Percentiles rank a stretch among this genome's conserved stretches.
phyloP scores from a whole-genome alignment of 2,113 vertebrate genomes.

The Cinclus mexicanus region DNA sequence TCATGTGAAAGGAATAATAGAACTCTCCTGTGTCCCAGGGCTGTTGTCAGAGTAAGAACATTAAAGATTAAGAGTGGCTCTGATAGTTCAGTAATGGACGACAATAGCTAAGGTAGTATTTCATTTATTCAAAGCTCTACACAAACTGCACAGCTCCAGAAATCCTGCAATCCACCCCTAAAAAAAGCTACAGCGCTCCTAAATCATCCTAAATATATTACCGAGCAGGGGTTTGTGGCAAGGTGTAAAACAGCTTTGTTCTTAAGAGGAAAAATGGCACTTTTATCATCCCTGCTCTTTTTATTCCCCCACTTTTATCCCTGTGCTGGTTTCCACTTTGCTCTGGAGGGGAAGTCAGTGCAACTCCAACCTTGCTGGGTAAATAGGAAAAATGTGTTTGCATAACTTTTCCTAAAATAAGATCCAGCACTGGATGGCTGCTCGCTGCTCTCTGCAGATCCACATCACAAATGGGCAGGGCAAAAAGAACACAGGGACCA shows the following conservation, averaged over 20 bases:
- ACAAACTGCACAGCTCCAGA: not conserved
- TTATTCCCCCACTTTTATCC: not conserved
- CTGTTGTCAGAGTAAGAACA: not conserved
- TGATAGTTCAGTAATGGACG: not conserved
- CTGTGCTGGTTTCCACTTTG: not conserved
- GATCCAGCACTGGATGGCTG: not conserved
- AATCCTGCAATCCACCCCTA: not conserved
- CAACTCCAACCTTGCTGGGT: not conserved
- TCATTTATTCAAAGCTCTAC: slow-evolving; percentile 1
- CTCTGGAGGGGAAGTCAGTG: not conserved
- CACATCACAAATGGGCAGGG: not conserved
- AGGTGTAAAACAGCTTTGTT: not conserved
- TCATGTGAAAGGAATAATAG: not conserved
- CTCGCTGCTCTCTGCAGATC: not conserved
- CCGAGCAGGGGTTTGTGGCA: not conserved
- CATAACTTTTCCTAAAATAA: slow-evolving; percentile 21
- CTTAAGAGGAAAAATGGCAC: not conserved
- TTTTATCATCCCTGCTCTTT: not conserved
- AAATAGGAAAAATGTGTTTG: slow-evolving; percentile 31
- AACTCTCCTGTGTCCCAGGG: not conserved
- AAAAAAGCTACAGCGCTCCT: slow-evolving; percentile 7
- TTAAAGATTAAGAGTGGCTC: slow-evolving; percentile 10
- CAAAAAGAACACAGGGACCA: not conserved
- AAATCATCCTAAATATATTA: slow-evolving; percentile 15
- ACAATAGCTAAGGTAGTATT: not conserved